Evolutionary conservation across 2,113 vertebrate species (phyloP).

Genomic region (Coracopsis vasa): DNA sequence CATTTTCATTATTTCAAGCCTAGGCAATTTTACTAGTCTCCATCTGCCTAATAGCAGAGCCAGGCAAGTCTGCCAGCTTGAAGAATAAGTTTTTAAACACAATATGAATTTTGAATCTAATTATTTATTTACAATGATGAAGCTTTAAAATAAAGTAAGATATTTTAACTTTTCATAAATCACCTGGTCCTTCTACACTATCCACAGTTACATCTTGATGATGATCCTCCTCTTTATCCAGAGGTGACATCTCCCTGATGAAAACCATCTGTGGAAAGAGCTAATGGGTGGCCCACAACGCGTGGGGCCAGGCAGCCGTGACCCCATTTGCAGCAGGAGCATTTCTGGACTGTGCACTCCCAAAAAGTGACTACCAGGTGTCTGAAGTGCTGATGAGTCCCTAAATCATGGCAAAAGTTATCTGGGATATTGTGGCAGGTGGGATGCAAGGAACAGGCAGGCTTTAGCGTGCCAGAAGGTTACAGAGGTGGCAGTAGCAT

Average conservation of each 20-base stretch:
- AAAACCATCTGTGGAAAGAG: not conserved
- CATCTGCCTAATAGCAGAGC: conserved; percentile 20
- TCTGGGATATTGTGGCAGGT: not conserved
- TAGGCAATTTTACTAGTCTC: not conserved
- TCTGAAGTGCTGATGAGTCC: conserved; percentile 70
- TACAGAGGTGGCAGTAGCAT: not conserved
- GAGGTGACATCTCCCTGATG: not conserved
- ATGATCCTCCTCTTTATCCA: not conserved
- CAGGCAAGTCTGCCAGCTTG: not conserved
- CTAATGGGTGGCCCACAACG: conserved; percentile 36
- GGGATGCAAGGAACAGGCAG: not conserved
- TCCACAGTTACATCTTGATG: not conserved
- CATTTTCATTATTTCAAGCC: conserved; percentile 4
- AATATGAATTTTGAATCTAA: conserved; percentile 21
- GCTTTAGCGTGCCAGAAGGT: not conserved
- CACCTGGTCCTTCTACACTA: not conserved
- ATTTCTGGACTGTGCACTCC: conserved; percentile 50
- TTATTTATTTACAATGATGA: conserved; percentile 34
- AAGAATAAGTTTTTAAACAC: conserved; percentile 44
- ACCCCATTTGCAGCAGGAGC: conserved; percentile 73
- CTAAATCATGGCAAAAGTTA: not conserved
- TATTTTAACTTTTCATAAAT: conserved; percentile 61
- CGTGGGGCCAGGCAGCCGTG: conserved; percentile 30
- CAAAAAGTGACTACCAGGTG: conserved; percentile 78
- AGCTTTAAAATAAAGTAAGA: not conserved